These are phyloP conservation scores for Parelbella ahira DNA, from an alignment of 2,888 invertebrate genomes.

Conservation along the genomic window DNA sequence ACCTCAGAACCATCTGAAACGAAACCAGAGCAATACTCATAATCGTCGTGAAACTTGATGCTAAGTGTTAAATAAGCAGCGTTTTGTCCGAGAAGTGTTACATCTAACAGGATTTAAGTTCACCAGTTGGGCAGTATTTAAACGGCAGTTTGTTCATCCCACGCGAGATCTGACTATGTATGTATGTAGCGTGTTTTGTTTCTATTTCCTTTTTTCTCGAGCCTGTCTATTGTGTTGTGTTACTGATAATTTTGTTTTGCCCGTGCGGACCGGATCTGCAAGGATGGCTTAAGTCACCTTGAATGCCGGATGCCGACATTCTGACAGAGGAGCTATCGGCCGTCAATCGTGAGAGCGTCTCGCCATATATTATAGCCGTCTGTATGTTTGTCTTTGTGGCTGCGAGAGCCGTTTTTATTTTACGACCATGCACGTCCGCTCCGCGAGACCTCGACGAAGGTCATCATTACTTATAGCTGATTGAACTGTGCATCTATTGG, in stretches of 20 bases:
- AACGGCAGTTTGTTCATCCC: slow-evolving; percentile 1
- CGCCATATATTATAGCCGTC: slow-evolving; percentile 64
- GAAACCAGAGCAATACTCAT: too few relatives aligned
- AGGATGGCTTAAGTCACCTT: slow-evolving; percentile 75
- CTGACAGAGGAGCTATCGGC: slow-evolving; percentile 69
- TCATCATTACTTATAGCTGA: slow-evolving; percentile 51
- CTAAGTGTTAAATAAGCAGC: slow-evolving; percentile 40
- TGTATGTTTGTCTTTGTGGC: slow-evolving; percentile 65
- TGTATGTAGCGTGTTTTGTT: slow-evolving; percentile 26
- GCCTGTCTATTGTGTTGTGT: slow-evolving; percentile 33
- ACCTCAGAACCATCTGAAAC: too few relatives aligned
- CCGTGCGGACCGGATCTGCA: slow-evolving; percentile 61
- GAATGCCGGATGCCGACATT: slow-evolving; percentile 72
- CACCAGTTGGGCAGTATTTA: slow-evolving; percentile 4
- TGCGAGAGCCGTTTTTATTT: slow-evolving; percentile 48
- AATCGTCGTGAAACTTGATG: slow-evolving; percentile 25
- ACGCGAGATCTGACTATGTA: slow-evolving; percentile 21
- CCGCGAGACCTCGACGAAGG: slow-evolving; percentile 64
- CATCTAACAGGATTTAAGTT: slow-evolving; percentile 39
- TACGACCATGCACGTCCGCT: slow-evolving; percentile 73
- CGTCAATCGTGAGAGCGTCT: slow-evolving; percentile 73
- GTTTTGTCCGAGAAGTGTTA: slow-evolving; percentile 33
- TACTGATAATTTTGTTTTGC: slow-evolving; percentile 38
- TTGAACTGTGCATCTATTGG: slow-evolving; percentile 42
- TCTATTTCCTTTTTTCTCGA: slow-evolving; percentile 30